Evolutionary conservation across 2,888 invertebrate species (phyloP).

Genomic region (Aradus depressus): DNA sequence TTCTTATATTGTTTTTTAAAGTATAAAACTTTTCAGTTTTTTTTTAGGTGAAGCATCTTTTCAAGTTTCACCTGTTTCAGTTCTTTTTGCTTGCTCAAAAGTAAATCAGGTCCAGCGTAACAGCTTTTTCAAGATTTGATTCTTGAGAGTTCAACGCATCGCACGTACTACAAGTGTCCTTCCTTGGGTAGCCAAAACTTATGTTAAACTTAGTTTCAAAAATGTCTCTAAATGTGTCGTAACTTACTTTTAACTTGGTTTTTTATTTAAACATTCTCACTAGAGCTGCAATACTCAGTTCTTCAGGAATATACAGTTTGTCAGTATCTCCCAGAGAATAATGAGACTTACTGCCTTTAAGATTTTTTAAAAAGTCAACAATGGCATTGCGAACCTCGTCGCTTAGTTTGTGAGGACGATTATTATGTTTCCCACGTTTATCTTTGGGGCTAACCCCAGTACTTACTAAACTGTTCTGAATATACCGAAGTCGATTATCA

Average conservation of each 20-base stretch:
- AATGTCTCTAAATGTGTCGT: constrained; percentile 5
- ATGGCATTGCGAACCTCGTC: constrained; percentile 13
- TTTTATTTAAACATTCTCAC: constrained; percentile 20
- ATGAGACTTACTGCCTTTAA: constrained; percentile 7
- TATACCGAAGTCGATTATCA: neutral
- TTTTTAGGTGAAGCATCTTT: no score
- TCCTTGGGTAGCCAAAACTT: constrained; percentile 5
- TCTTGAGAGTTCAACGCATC: constrained; percentile 5
- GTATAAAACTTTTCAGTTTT: neutral
- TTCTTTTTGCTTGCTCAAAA: no score
- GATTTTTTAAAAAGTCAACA: constrained; percentile 11
- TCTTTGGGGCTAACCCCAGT: constrained; percentile 5
- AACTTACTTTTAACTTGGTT: neutral
- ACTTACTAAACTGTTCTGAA: neutral
- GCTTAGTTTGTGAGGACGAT: constrained; percentile 14
- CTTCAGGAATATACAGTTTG: constrained; percentile 22
- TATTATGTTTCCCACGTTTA: constrained; percentile 15
- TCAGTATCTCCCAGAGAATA: constrained; percentile 5
- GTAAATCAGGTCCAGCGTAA: no score
- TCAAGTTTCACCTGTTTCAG: no score
- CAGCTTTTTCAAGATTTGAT: neutral
- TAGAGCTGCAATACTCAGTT: constrained; percentile 16
- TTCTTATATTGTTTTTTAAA: neutral
- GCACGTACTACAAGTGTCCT: constrained; percentile 10
- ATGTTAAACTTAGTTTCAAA: constrained; percentile 4